Base-by-base conservation (phyloP, 2,888 invertebrate genomes). In the Lymantria dispar region DNA sequence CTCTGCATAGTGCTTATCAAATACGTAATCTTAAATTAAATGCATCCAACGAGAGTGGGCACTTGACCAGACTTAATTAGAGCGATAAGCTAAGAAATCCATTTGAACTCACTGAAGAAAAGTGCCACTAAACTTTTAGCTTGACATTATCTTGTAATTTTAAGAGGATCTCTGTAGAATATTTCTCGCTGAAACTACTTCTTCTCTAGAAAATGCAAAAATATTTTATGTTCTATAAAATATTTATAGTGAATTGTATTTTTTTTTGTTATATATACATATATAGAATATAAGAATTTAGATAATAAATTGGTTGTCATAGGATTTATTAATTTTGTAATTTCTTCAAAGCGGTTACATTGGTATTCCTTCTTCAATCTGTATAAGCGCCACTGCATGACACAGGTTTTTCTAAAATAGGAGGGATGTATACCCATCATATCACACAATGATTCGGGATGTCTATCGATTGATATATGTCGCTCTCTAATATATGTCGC, bases 1-100 rank as follows among this genome's bases (percentile, higher is more conserved):
- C 54, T 52, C 44, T 42, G 47, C 44, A 48, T 0, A 10, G 11
- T 33, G 41, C 42, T 52, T 60, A 55, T 68, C 54, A 31, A 42
- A 47, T 30, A 43, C 51, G 52, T 56, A 53, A 64, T 64, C 68
- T 55, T 50, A 54, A 52, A 56, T 63, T 53, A 62, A 47, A 45
- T 60, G 52, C 52, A 52, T 41, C 47, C 54, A 39, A 10, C 10
- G 36, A 38, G 42, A 22, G 38, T 41, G 49, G 36, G 41, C 43
- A 47, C 48, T 52, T 61, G 52, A 53, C 55, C 53, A 42, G 30
- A 45, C 51, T 47, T 62, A 54, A 57, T 58, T 54, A 46, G 44
- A 45, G 31, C 43, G 52, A 52, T 52, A 52, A 52, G 48, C 45
- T 43, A 31, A 13, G 13, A 39, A 43, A 45, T 33, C n/a, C 42